Percentiles rank a stretch among this genome's conserved stretches.
Evolutionary conservation across 2,113 vertebrate genomes (phyloP).

Genomic region (Nesogale talazaci): DNA sequence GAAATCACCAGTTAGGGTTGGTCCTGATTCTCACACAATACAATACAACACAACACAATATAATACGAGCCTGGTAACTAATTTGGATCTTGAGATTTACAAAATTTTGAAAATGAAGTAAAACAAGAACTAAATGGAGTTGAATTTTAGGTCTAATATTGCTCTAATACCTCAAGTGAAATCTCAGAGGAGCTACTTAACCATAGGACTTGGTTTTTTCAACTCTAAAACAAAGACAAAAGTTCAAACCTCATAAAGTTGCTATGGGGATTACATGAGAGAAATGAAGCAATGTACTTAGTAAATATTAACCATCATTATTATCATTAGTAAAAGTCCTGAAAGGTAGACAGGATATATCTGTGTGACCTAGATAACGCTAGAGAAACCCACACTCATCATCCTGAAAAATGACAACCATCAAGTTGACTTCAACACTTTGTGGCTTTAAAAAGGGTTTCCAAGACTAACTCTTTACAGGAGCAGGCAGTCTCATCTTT

Average conservation of each 20-base stretch:
- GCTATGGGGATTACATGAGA: not conserved
- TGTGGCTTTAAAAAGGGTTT: too few relatives aligned
- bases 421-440: too few relatives aligned
- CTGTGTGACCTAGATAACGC: not conserved
- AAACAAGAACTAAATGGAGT: not conserved
- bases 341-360: not conserved
- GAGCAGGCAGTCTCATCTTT: too few relatives aligned
- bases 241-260: not conserved
- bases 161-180: not conserved
- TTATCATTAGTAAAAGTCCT: not conserved
- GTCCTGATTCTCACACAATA: too few relatives aligned
- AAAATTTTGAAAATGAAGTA: not conserved
- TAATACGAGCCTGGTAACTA: not conserved
- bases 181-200: not conserved
- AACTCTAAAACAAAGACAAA: not conserved
- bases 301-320: not conserved
- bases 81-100: not conserved
- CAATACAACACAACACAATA: not conserved
- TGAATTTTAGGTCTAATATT: not conserved
- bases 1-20: too few relatives aligned
- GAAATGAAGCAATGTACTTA: not conserved
- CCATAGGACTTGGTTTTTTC: not conserved
- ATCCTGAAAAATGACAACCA: too few relatives aligned
- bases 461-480: too few relatives aligned
- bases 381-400: not conserved